Base-by-base conservation (phyloP, 2,113 vertebrate genomes). In the Meleagris gallopavo region DNA sequence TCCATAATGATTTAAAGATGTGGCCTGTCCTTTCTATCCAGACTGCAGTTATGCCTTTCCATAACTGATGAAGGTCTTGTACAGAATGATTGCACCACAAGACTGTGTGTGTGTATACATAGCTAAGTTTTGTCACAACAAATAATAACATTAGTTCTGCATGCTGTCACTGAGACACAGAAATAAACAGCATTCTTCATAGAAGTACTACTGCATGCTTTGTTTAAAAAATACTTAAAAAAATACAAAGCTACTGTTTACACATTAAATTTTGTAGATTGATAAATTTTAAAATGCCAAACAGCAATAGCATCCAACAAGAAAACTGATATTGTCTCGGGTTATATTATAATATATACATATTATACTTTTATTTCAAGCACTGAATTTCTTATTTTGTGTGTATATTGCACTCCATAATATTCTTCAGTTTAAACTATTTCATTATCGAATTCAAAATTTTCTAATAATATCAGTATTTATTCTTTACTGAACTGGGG, bases 1-100 rank as follows among this genome's bases (percentile, higher is more conserved):
- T 76, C 34, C 10, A 30, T 61, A 79, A 96, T 81, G 14, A 71
- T 41, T 91, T 91, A 85, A 95, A 91, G 45, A 58, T 79, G 40
- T 30, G 16, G 17, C 21, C 45, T 94, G 22, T 60, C 48, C 29
- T 54, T 88, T 85, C 62, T 30, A 18, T 40, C 18, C 78, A 73
- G 36, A 67, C 32, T 2, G 2, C 19, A 57, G 6, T n/a, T 1
- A 15, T 67, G 11, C 3, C 10, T 89, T 36, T 19, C 43, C 74
- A 16, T 60, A 78, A 79, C 27, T 1, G 2, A 45, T 40, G 13
- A 2, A 89, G 10, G 9, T 24, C 19, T 80, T 54, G 19, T 7
- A 41, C 4, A 69, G 14, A 58, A 64, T 58, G 82, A 46, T 2
- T 50, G 3, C 5, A 54, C n/a, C 8, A 19, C 38, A 50, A 69